Evolutionary conservation across 1,140 invertebrate genomes (phyloP).

Genomic region (Brachystomella parvula): DNA sequence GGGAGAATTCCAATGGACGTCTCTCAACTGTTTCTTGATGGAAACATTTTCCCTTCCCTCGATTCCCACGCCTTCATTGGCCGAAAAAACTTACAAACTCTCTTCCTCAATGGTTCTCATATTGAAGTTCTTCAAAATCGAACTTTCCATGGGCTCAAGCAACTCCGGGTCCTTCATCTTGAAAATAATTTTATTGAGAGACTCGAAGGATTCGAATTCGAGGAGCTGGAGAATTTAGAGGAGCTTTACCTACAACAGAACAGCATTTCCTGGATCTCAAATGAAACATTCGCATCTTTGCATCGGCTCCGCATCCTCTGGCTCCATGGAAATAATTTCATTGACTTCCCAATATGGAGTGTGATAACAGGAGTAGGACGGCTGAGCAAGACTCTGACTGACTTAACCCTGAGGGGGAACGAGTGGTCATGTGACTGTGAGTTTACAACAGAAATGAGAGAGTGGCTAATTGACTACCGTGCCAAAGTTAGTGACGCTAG

Average conservation of each 20-base stretch:
- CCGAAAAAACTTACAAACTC: constrained; percentile 68
- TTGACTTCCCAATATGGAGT: constrained; percentile 65
- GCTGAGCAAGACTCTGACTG: constrained; percentile 58
- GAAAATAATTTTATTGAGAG: constrained; percentile 67
- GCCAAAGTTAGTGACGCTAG: constrained; percentile 31
- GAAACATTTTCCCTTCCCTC: constrained; percentile 65
- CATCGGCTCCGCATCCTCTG: constrained; percentile 60
- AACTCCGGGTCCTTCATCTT: constrained; percentile 70
- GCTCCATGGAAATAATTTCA: constrained; percentile 68
- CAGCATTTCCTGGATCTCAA: constrained; percentile 60
- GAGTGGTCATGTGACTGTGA: constrained; percentile 83
- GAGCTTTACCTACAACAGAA: constrained; percentile 60
- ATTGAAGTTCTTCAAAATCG: constrained; percentile 79
- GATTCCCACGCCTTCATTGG: constrained; percentile 84
- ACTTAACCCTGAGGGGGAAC: constrained; percentile 64
- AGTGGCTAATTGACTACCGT: constrained; percentile 54
- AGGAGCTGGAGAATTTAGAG: constrained; percentile 54
- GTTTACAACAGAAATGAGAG: constrained; percentile 66
- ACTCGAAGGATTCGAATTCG: constrained; percentile 76
- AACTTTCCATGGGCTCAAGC: constrained; percentile 78
- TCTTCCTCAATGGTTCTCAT: constrained; percentile 76
- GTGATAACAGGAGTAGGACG: constrained; percentile 42
- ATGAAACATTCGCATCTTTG: constrained; percentile 66
- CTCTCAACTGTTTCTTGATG: constrained; percentile 79
- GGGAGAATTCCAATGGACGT: constrained; percentile 86